Evolutionary conservation across 2,888 invertebrate genomes (phyloP).

Genomic region (Aphelenchoides bicaudatus): DNA sequence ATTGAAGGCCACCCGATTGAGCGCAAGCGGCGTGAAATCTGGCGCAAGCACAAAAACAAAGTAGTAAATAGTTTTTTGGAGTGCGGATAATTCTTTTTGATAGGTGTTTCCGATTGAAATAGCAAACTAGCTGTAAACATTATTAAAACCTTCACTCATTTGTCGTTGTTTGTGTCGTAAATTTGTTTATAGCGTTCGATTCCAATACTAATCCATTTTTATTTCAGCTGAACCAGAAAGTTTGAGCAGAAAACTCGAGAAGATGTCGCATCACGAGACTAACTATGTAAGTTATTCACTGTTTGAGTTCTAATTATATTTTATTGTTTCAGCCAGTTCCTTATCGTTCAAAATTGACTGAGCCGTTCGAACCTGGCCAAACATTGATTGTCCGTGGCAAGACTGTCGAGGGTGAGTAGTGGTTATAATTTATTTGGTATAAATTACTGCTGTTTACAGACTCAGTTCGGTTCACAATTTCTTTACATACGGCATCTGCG

Average conservation of each 20-base stretch:
- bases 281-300: not conserved
- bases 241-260: conserved; percentile 1
- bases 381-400: conserved; percentile 58
- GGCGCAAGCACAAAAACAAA: too few relatives aligned
- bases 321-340: conserved; percentile 47
- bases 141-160: too few relatives aligned
- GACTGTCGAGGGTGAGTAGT: conserved; percentile 53
- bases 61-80: too few relatives aligned
- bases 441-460: not conserved
- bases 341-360: conserved; percentile 56
- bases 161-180: conserved; percentile 4
- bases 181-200: too few relatives aligned
- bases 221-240: conserved; percentile 9
- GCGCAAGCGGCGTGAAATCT: too few relatives aligned
- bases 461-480: conserved; percentile 51
- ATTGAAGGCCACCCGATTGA: too few relatives aligned
- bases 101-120: too few relatives aligned
- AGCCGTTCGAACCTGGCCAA: conserved; percentile 59
- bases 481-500: conserved; percentile 54
- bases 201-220: too few relatives aligned
- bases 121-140: too few relatives aligned
- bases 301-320: not conserved
- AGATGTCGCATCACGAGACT: conserved; percentile 1
- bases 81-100: too few relatives aligned
- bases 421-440: conserved; percentile 26